A percentile compares a stretch with the other conserved stretches of the same genome.
phyloP scores from a whole-genome alignment of 1,140 invertebrate species.

The Brachionus asplanchnoidis region DNA sequence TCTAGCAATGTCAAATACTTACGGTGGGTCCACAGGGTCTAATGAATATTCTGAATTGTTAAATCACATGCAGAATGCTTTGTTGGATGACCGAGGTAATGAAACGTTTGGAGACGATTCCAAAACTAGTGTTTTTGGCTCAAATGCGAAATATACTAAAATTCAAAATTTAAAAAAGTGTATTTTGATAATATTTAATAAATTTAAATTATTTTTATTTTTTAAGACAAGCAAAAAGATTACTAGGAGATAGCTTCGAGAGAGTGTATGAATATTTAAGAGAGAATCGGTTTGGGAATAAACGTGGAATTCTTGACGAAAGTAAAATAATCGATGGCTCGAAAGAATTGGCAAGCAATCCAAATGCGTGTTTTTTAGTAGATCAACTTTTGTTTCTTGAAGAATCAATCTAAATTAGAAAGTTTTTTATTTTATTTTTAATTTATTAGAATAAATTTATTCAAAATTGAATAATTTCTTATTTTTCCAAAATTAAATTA shows the following conservation, averaged over 20 bases:
- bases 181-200: slow-evolving; percentile 30
- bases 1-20: background rate
- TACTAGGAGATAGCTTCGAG: slow-evolving; percentile 50
- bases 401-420: slow-evolving; percentile 42
- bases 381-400: slow-evolving; percentile 56
- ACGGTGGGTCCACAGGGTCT: background rate
- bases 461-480: background rate
- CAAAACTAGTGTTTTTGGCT: slow-evolving; percentile 52
- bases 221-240: slow-evolving; percentile 51
- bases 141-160: slow-evolving; percentile 50
- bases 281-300: slow-evolving; percentile 47
- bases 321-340: slow-evolving; percentile 47
- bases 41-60: slow-evolving; percentile 50
- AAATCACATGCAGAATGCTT: slow-evolving; percentile 48
- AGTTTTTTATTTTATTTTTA: background rate
- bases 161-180: slow-evolving; percentile 53
- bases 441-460: background rate
- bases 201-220: slow-evolving; percentile 40
- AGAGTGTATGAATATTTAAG: slow-evolving; percentile 53
- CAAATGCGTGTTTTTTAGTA: slow-evolving; percentile 54
- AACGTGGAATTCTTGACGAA: slow-evolving; percentile 42
- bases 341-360: slow-evolving; percentile 50
- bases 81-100: slow-evolving; percentile 43
- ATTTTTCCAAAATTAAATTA: no score
- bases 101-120: slow-evolving; percentile 49